Conservation (phyloP, 2,797 vertebrate genomes). For the Rhyacichthys aspro region DNA sequence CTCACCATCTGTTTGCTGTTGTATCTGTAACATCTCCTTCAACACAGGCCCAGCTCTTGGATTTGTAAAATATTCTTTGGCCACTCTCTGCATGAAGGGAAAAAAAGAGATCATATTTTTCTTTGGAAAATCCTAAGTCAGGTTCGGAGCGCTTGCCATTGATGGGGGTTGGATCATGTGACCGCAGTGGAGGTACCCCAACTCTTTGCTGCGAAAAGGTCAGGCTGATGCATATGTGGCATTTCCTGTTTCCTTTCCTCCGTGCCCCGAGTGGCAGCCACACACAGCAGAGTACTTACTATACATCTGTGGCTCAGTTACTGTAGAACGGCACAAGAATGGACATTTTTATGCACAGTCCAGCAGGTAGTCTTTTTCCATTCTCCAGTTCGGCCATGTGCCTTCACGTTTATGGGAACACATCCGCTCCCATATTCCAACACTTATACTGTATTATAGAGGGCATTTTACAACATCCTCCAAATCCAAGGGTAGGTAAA, state of each 20-base stretch:
- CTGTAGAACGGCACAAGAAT: conserved; percentile 32
- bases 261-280: conserved; percentile 55
- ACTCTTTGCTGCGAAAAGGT: conserved; percentile 55
- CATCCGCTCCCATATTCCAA: background rate
- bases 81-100: conserved; percentile 10
- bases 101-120: conserved; percentile 30
- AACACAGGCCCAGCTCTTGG: background rate
- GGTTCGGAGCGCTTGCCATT: conserved; percentile 5
- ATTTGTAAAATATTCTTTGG: conserved; percentile 29
- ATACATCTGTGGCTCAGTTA: conserved; percentile 50
- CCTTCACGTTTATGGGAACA: conserved; percentile 6
- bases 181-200: conserved; percentile 46
- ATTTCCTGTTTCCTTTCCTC: conserved; percentile 76
- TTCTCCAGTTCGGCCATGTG: background rate
- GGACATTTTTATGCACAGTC: conserved; percentile 19
- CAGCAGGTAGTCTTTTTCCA: conserved; percentile 43
- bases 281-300: conserved; percentile 28
- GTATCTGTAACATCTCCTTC: conserved; percentile 18
- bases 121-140: conserved; percentile 44
- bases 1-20: conserved; percentile 20
- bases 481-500: background rate
- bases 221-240: conserved; percentile 78
- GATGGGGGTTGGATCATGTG: conserved; percentile 35
- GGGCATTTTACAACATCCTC: background rate
- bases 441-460: conserved; percentile 1